Evolutionary conservation across 2,888 invertebrate genomes (phyloP), one percentile per base, ranked within the genome.

Genomic region (Aphodius granarius): DNA sequence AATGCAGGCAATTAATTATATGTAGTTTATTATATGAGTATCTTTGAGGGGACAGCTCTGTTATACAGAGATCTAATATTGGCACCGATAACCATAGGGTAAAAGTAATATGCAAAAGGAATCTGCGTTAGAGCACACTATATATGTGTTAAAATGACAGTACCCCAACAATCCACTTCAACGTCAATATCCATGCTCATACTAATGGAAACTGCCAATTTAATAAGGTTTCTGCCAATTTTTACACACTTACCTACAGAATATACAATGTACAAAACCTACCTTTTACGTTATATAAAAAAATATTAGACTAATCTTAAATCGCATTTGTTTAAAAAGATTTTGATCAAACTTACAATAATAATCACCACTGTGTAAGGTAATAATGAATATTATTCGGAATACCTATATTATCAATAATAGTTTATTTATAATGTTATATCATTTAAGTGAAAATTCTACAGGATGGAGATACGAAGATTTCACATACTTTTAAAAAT

Each of bases 261-360:
- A 43, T 86, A 84, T 85, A 86, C 86, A 87, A 87, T 87, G 86
- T 87, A 87, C 86, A 87, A 86, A 86, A 87, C 84, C 85, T 86
- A 83, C 84, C 82, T 82, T 81, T 82, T 68, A 68, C 83, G 82
- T 84, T 85, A 86, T n/a, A n/a, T 85, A 86, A 85, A 86, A 68
- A 86, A 85, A 85, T 85, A 85, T 85, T 85, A 86, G 82, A 82
- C 84, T 86, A 84, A 73, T 73, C 70, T 66, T 71, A 71, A 75
- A 71, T 72, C 74, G 71, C 73, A 22, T 72, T 76, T 71, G 72
- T 66, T 72, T 75, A 16, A 71, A 76, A 71, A 23, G 72, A 74
- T 19, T 76, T 71, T 74, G 72, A 76, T 73, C 71, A 73, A 71
- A 73, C 43, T 73, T 70, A 73, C 68, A 73, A 71, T 19, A 63